These are phyloP conservation scores for Lordiphosa andalusiaca DNA, from an alignment of 2,888 invertebrate species.

Conservation along the genomic window DNA sequence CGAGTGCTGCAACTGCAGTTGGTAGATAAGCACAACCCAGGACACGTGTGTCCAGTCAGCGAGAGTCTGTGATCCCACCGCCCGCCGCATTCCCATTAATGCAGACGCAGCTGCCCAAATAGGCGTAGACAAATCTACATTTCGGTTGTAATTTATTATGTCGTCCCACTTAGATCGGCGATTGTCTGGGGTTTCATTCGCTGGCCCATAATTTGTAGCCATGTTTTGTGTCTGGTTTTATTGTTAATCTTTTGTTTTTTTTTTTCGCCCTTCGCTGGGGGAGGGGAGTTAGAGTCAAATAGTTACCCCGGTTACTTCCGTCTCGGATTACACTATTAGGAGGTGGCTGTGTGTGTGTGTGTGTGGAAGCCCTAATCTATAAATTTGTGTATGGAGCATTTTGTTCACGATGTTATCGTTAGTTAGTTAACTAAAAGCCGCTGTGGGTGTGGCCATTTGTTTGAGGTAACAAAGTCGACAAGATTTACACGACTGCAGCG, in stretches of 20 bases:
- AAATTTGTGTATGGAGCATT: slow-evolving; percentile 8
- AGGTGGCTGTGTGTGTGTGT: neutral
- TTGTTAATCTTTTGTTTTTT: slow-evolving; percentile 39
- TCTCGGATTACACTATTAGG: slow-evolving; percentile 2
- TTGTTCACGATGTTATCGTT: slow-evolving; percentile 25
- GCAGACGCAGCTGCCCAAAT: slow-evolving; percentile 45
- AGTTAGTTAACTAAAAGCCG: neutral
- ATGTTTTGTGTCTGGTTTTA: slow-evolving; percentile 38
- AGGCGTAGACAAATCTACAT: slow-evolving; percentile 62
- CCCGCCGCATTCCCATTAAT: slow-evolving; percentile 63
- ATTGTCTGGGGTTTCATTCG: slow-evolving; percentile 45
- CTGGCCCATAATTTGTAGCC: slow-evolving; percentile 59
- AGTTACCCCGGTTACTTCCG: slow-evolving; percentile 56
- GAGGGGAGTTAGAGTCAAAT: slow-evolving; percentile 40
- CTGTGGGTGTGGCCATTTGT: slow-evolving; percentile 1
- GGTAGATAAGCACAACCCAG: slow-evolving; percentile 41
- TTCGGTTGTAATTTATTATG: slow-evolving; percentile 55
- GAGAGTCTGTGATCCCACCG: slow-evolving; percentile 27
- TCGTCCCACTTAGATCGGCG: slow-evolving; percentile 46
- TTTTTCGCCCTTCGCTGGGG: slow-evolving; percentile 4
- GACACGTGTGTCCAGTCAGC: slow-evolving; percentile 34
- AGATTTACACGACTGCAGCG: slow-evolving; percentile 18
- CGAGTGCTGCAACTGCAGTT: slow-evolving; percentile 46
- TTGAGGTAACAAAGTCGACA: neutral
- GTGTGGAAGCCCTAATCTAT: slow-evolving; percentile 12